These are phyloP conservation scores for Neosilurus hyrtlii DNA, from an alignment of 2,797 vertebrate species.

Conservation along the genomic window DNA sequence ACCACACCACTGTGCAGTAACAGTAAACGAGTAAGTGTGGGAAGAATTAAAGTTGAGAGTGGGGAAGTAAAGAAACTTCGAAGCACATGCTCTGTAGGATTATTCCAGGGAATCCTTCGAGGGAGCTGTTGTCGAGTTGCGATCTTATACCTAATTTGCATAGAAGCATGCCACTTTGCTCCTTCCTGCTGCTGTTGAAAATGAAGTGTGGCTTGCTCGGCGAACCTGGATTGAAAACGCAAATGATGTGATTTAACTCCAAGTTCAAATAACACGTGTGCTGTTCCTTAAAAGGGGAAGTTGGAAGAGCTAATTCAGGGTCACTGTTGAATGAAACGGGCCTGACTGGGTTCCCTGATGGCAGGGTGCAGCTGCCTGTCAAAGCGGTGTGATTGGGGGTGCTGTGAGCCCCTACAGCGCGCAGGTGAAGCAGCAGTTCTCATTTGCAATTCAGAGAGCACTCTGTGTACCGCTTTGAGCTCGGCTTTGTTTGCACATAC, in stretches of 20 bases:
- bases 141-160: not conserved
- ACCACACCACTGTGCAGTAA: not conserved
- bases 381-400: conserved; percentile 69
- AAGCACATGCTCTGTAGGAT: not conserved
- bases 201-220: not conserved
- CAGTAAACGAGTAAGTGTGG: not conserved
- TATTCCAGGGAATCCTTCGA: not conserved
- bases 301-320: conserved; percentile 19
- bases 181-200: not conserved
- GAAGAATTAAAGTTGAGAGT: not conserved
- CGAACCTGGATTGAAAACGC: not conserved
- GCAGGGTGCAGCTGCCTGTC: conserved; percentile 63
- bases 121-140: too few relatives aligned
- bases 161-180: not conserved
- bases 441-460: conserved; percentile 72
- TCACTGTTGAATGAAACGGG: conserved; percentile 5
- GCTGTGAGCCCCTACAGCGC: conserved; percentile 69
- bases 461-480: conserved; percentile 60
- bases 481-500: conserved; percentile 76
- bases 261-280: not conserved
- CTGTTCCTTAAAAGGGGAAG: not conserved
- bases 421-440: conserved; percentile 70
- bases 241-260: not conserved
- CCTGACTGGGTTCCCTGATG: conserved; percentile 49
- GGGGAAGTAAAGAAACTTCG: not conserved